A percentile compares a stretch with the other conserved stretches of the same genome.
These are phyloP conservation scores for Ptyas mucosa DNA, from an alignment of 2,113 vertebrate genomes.

Conservation along the genomic window DNA sequence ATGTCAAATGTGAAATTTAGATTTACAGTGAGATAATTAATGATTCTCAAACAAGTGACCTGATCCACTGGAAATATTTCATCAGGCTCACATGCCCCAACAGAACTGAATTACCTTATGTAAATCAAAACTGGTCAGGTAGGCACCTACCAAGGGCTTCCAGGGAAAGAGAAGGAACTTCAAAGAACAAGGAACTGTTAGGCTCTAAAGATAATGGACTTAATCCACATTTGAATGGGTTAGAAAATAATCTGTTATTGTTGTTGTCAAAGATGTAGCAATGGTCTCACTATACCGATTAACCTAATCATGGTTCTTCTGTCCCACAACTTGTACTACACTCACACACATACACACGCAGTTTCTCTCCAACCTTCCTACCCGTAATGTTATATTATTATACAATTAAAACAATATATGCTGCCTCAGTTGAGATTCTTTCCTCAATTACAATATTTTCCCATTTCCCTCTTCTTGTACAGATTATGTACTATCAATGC, in stretches of 20 bases:
- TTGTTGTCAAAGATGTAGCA: neutral
- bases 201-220: neutral
- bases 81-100: neutral
- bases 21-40: neutral
- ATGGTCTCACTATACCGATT: neutral
- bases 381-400: conserved; percentile 20
- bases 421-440: conserved; percentile 10
- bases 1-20: neutral
- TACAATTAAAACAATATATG: neutral
- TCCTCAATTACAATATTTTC: neutral
- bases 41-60: neutral
- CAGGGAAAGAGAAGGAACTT: neutral
- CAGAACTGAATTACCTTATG: neutral
- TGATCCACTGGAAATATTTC: neutral
- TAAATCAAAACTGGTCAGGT: neutral
- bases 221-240: neutral
- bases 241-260: neutral
- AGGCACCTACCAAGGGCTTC: neutral
- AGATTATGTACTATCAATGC: neutral
- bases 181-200: neutral
- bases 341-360: neutral
- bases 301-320: neutral
- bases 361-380: neutral
- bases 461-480: conserved; percentile 18
- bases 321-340: neutral